Evolutionary conservation across 2,113 vertebrate genomes (phyloP).

Genomic region (Cyanistes caeruleus): DNA sequence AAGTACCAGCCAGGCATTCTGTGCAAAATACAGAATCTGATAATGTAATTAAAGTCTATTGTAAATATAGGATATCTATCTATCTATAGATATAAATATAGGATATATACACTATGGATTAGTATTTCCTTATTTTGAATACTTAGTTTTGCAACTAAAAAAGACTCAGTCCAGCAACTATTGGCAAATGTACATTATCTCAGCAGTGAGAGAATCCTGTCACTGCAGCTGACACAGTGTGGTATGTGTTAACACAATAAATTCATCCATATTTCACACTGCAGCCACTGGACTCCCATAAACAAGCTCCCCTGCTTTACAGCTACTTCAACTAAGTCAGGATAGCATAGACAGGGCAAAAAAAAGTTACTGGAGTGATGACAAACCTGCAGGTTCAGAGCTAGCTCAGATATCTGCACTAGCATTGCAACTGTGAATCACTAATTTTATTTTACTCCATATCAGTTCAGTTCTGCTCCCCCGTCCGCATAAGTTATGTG

Average conservation of each 20-base stretch:
- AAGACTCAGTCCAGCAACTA: background rate
- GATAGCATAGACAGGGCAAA: background rate
- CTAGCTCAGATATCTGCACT: background rate
- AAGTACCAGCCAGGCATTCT: background rate
- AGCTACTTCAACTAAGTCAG: background rate
- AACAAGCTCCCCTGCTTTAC: background rate
- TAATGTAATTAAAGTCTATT: background rate
- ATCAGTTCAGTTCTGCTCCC: background rate
- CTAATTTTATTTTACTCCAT: background rate
- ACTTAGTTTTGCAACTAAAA: background rate
- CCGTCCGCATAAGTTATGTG: accelerated
- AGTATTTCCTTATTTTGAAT: background rate
- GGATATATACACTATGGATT: background rate
- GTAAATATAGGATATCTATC: background rate
- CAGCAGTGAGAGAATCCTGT: background rate
- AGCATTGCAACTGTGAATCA: background rate
- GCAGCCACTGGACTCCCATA: background rate
- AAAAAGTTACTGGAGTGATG: background rate
- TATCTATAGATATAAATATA: no score
- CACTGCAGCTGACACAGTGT: background rate
- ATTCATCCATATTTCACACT: background rate
- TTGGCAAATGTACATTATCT: background rate
- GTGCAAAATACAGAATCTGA: background rate
- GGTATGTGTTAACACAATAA: background rate
- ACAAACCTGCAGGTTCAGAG: background rate